Evolutionary conservation across 2,888 invertebrate species (phyloP).

Genomic region (Euspilapteryx auroguttella): DNA sequence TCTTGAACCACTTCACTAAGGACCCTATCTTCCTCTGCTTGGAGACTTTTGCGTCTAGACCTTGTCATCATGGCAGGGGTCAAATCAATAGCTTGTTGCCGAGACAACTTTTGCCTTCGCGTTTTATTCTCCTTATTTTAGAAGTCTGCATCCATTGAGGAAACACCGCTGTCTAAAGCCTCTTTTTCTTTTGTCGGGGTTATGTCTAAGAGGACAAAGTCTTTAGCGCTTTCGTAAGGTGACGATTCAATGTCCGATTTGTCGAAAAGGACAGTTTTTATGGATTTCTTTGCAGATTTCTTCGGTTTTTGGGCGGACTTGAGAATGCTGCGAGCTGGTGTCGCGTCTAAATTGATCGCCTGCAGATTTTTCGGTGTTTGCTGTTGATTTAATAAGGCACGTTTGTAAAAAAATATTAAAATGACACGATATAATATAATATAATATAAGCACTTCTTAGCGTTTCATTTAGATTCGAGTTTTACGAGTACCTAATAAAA

Average conservation of each 20-base stretch:
- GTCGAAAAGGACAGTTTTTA: slow-evolving; percentile 34
- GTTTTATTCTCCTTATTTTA: slow-evolving; percentile 16
- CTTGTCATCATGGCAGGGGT: slow-evolving; percentile 24
- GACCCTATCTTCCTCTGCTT: background rate
- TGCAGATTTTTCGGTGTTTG: slow-evolving; percentile 17
- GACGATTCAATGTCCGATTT: slow-evolving; percentile 16
- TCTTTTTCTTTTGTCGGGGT: slow-evolving; percentile 6
- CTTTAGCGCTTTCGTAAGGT: slow-evolving; percentile 6
- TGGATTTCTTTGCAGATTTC: slow-evolving; percentile 23
- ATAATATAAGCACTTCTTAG: no score
- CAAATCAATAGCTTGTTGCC: slow-evolving; percentile 21
- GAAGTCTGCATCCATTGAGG: slow-evolving; percentile 14
- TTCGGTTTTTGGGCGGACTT: slow-evolving; percentile 16
- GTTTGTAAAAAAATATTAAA: background rate
- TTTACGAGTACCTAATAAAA: no score
- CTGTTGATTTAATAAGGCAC: slow-evolving; percentile 5
- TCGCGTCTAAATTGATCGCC: slow-evolving; percentile 22
- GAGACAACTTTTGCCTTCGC: slow-evolving; percentile 14
- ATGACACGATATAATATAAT: no score
- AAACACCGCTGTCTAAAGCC: slow-evolving; percentile 10
- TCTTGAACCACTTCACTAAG: background rate
- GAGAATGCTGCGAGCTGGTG: slow-evolving; percentile 39
- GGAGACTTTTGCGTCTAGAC: slow-evolving; percentile 16
- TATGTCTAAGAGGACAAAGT: slow-evolving; percentile 4
- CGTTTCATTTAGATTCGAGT: no score